Percentiles rank a stretch among this genome's conserved stretches.
These are phyloP conservation scores for Myiozetetes cayanensis DNA, from an alignment of 2,113 vertebrate genomes.

Conservation along the genomic window DNA sequence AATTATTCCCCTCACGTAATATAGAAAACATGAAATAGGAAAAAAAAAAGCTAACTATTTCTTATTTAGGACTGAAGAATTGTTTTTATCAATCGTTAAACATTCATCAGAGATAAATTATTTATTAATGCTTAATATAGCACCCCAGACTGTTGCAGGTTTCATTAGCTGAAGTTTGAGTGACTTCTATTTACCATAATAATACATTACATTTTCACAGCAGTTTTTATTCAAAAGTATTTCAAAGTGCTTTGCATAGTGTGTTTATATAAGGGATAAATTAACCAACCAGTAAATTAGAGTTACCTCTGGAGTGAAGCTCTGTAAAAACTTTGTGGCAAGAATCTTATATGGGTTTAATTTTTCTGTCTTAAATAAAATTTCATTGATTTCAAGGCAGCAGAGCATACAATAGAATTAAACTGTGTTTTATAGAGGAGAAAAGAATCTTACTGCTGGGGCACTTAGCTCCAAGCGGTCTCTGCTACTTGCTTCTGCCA, in stretches of 20 bases:
- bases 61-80: not conserved
- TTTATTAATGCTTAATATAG: conserved; percentile 16
- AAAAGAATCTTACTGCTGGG: not conserved
- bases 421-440: not conserved
- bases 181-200: conserved; percentile 11
- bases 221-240: not conserved
- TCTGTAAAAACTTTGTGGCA: not conserved
- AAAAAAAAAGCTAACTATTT: not conserved
- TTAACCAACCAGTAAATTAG: conserved; percentile 13
- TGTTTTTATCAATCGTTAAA: not conserved
- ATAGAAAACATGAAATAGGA: not conserved
- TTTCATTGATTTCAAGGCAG: not conserved
- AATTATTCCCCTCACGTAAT: not conserved
- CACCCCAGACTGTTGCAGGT: not conserved
- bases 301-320: not conserved
- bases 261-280: conserved; percentile 11
- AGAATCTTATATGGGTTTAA: not conserved
- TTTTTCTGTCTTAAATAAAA: not conserved
- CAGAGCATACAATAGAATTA: not conserved
- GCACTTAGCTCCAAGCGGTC: not conserved
- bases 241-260: not conserved
- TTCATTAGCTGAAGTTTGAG: conserved; percentile 3
- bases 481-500: not conserved
- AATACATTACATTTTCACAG: not conserved
- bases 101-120: not conserved